Evolutionary conservation across 2,797 vertebrate species (phyloP), one percentile per base, ranked within the genome.

Genomic region (Synanceia verrucosa): DNA sequence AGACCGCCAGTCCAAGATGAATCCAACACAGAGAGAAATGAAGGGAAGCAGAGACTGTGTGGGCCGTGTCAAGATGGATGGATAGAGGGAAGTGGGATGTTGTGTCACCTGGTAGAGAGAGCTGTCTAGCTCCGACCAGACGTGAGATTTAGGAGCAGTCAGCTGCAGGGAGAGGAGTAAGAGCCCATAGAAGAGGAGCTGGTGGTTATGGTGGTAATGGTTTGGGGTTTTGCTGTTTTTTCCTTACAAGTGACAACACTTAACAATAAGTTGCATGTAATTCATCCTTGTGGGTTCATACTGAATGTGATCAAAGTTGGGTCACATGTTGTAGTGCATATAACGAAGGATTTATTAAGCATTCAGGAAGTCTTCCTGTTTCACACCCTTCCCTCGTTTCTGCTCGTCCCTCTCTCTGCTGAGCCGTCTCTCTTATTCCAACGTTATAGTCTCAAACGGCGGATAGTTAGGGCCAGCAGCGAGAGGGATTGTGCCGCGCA

Each of bases 391-490:
- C 62, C 65, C 56, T 48, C 43, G 57, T 75, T 33, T 37, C 46
- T 44, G 75, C 67, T 52, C 16, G 63, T 65, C 71, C 58, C 36
- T 63, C 70, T 62, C 59, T 64, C 41, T 74, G 57, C 65, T 68
- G 56, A 70, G 65, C 76, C 55, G 68, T 81, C 73, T 55, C 51
- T 80, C 61, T 76, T 69, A 52, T 72, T 87, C 62, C 51, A 9
- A 11, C 29, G 63, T 73, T 58, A 43, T 4, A 26, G 76, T 84
- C 81, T 91, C 83, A 77, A 76, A 87, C 84, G 82, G 83, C 79
- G 81, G 82, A 89, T 90, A 90, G 89, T 91, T 92, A 88, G 83
- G 82, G 84, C 71, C 78, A 29, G 86, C 83, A 83, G 84, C 78
- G 75, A 88, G 79, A 64, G 82, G 88, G 79, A 81, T 72, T 77